Evolutionary conservation across 92 coral and sea anemone genomes (phyloP).

Genomic region (Umimayanthus chanpuru): DNA sequence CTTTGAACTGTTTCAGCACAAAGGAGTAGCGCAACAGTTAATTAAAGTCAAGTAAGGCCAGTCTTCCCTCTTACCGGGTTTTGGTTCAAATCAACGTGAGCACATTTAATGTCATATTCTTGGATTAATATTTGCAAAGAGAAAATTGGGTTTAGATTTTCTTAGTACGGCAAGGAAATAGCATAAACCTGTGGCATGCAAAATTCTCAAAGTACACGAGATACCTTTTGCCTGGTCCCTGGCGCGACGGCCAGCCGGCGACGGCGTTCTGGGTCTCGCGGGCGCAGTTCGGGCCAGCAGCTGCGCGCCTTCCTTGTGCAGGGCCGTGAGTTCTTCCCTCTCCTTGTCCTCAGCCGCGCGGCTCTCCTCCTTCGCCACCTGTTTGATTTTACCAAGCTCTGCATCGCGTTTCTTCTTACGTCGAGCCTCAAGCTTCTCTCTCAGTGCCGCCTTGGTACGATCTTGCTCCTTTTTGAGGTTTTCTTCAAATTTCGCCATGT

Average conservation of each 20-base stretch:
- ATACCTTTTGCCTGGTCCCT: slow-evolving; percentile 55
- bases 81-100: no score
- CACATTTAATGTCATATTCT: no score
- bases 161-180: not conserved
- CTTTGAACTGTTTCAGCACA: no score
- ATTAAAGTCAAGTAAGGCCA: no score
- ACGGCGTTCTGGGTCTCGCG: slow-evolving; percentile 66
- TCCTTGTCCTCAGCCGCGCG: slow-evolving; percentile 64
- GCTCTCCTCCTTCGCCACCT: slow-evolving; percentile 56
- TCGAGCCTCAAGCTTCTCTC: slow-evolving; percentile 90
- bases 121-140: no score
- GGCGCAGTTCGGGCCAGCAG: slow-evolving; percentile 71
- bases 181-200: not conserved
- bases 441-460: slow-evolving; percentile 85
- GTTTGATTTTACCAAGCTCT: slow-evolving; percentile 64
- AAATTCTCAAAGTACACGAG: not conserved
- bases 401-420: slow-evolving; percentile 89
- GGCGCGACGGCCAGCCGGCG: slow-evolving; percentile 45
- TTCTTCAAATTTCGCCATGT: slow-evolving; percentile 93
- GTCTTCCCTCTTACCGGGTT: no score
- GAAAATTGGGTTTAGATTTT: no score
- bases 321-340: slow-evolving; percentile 57
- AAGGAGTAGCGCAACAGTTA: no score
- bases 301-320: slow-evolving; percentile 65
- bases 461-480: slow-evolving; percentile 91